Percentiles rank a stretch among this genome's conserved stretches.
These are phyloP conservation scores for Scelioninae gen. 1 DNA, from an alignment of 2,888 invertebrate species.

Conservation along the genomic window DNA sequence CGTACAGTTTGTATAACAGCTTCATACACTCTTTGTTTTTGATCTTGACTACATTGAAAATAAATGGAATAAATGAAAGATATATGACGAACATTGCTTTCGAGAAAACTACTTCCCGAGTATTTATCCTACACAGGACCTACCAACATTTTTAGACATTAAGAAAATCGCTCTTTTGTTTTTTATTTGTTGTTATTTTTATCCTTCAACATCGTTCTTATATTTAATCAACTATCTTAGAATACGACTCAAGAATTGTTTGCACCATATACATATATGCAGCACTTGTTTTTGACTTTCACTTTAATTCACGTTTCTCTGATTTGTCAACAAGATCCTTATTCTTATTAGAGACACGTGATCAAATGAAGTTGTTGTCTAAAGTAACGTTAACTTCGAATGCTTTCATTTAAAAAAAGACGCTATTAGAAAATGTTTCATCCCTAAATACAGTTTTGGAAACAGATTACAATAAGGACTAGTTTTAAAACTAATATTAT, in stretches of 20 bases:
- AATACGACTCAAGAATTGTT: conserved; percentile 60
- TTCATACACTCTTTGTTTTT: conserved; percentile 58
- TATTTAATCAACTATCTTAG: conserved; percentile 62
- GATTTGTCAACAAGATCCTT: conserved; percentile 39
- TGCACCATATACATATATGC: conserved; percentile 64
- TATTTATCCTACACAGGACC: conserved; percentile 58
- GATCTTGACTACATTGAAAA: conserved; percentile 44
- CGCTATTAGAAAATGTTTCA: conserved; percentile 31
- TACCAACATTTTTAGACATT: conserved; percentile 67
- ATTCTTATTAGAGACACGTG: conserved; percentile 43
- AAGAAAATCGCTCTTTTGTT: conserved; percentile 57
- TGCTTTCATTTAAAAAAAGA: conserved; percentile 24
- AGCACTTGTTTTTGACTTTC: conserved; percentile 68
- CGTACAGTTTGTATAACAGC: conserved; percentile 67
- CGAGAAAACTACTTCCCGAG: conserved; percentile 47
- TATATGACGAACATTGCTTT: conserved; percentile 45
- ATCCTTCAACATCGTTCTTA: conserved; percentile 41
- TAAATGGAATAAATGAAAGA: conserved; percentile 40
- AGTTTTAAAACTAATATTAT: conserved; percentile 33
- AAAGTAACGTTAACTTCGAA: conserved; percentile 55
- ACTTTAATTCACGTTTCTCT: conserved; percentile 63
- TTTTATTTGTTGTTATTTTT: conserved; percentile 28
- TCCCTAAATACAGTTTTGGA: conserved; percentile 31
- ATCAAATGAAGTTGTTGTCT: conserved; percentile 58
- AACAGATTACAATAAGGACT: conserved; percentile 35